phyloP scores from a whole-genome alignment of 2,888 invertebrate species.

The Lasiommata megera region DNA sequence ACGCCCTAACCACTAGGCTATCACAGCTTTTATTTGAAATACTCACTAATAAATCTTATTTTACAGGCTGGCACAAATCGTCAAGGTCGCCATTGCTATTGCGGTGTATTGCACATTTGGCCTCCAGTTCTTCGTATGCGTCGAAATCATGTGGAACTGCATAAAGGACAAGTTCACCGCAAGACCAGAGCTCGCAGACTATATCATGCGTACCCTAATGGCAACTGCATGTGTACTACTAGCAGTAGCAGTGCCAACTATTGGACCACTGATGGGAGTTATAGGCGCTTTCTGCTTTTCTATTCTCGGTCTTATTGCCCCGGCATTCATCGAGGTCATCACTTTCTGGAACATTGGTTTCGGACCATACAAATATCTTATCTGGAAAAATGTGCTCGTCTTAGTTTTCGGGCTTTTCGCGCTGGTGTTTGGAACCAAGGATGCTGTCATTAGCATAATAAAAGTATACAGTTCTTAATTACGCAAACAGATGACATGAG shows the following conservation, averaged over 20 bases:
- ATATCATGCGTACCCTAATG: slow-evolving; percentile 85
- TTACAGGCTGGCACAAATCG: slow-evolving; percentile 89
- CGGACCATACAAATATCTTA: slow-evolving; percentile 86
- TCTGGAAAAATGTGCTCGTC: slow-evolving; percentile 90
- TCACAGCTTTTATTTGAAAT: not conserved
- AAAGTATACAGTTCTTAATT: slow-evolving; percentile 1
- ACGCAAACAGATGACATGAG: not conserved
- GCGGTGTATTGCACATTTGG: slow-evolving; percentile 98
- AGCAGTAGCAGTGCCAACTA: slow-evolving; percentile 93
- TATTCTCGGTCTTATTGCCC: slow-evolving; percentile 93
- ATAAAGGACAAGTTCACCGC: slow-evolving; percentile 88
- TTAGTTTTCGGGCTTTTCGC: slow-evolving; percentile 89
- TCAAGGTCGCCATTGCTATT: slow-evolving; percentile 91
- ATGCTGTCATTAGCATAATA: slow-evolving; percentile 52
- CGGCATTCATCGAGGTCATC: slow-evolving; percentile 91
- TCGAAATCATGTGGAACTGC: slow-evolving; percentile 94
- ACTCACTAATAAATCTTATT: not conserved
- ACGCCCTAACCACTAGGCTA: no score
- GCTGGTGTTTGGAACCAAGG: slow-evolving; percentile 87
- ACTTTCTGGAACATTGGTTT: slow-evolving; percentile 93
- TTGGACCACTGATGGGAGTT: slow-evolving; percentile 93
- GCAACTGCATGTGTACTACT: slow-evolving; percentile 86
- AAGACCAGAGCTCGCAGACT: slow-evolving; percentile 86
- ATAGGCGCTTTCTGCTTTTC: slow-evolving; percentile 97
- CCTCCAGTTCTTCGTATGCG: slow-evolving; percentile 97